Evolutionary conservation across 2,888 invertebrate genomes (phyloP).

Genomic region (Rotaria magnacalcarata): DNA sequence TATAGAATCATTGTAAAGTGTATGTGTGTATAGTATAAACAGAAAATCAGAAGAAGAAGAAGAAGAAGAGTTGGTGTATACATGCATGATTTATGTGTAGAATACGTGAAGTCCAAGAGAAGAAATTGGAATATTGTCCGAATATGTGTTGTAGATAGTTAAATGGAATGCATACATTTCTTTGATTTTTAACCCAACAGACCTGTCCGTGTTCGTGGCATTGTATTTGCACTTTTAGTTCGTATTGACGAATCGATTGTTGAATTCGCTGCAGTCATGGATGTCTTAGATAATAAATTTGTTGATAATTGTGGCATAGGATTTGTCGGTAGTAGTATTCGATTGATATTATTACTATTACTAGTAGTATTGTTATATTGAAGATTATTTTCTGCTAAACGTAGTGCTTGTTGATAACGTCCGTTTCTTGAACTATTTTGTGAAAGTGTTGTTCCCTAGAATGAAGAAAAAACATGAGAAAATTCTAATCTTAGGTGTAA

Average conservation of each 20-base stretch:
- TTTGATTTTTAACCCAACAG: background rate
- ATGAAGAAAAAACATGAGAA: background rate
- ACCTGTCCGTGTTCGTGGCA: constrained; percentile 10
- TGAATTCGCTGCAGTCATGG: background rate
- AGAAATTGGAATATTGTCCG: background rate
- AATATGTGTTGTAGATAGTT: background rate
- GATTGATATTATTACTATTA: background rate
- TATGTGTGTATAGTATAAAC: background rate
- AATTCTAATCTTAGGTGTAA: no score
- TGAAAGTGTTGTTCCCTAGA: background rate
- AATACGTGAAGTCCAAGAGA: background rate
- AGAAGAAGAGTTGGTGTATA: background rate
- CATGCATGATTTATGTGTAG: background rate
- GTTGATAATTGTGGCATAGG: background rate
- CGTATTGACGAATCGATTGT: background rate
- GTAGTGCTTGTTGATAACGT: constrained; percentile 24
- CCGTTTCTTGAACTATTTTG: background rate
- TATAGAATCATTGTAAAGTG: background rate
- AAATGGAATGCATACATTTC: background rate
- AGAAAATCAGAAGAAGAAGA: constrained; percentile 25
- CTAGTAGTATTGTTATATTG: background rate
- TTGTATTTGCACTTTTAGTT: constrained; percentile 30
- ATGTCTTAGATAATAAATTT: background rate
- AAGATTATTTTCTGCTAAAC: background rate
- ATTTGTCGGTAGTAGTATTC: background rate